Percentiles rank a stretch among this genome's conserved stretches.
Evolutionary conservation across 2,888 invertebrate species (phyloP).

Genomic region (Hypena proboscidalis): DNA sequence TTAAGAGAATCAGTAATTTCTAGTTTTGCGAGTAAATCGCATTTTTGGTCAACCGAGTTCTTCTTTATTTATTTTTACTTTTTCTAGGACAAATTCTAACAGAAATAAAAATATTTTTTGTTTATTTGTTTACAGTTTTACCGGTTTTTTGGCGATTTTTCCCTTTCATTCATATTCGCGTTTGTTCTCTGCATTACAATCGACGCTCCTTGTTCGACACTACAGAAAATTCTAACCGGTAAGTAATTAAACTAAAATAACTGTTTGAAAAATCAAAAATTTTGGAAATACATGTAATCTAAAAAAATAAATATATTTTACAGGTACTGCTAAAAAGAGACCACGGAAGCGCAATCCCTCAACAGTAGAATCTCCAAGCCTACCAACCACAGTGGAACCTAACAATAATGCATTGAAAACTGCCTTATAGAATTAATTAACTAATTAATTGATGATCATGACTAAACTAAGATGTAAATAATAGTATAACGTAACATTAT

Average conservation of each 20-base stretch:
- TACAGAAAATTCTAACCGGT: constrained; percentile 65
- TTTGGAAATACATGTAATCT: too few relatives aligned
- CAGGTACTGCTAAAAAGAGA: constrained; percentile 42
- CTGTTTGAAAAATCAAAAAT: too few relatives aligned
- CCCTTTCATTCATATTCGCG: constrained; percentile 51
- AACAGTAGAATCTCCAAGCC: too few relatives aligned
- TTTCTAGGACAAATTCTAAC: background rate
- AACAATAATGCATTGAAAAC: too few relatives aligned
- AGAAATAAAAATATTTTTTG: background rate
- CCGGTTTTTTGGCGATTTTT: constrained; percentile 54
- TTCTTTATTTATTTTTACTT: background rate
- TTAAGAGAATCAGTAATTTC: too few relatives aligned
- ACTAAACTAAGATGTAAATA: too few relatives aligned
- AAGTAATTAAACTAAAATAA: constrained; percentile 11
- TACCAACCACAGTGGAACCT: too few relatives aligned
- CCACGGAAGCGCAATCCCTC: too few relatives aligned
- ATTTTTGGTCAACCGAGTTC: background rate
- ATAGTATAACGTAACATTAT: too few relatives aligned
- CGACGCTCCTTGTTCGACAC: constrained; percentile 66
- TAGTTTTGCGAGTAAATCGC: too few relatives aligned
- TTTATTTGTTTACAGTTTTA: constrained; percentile 50
- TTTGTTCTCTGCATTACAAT: constrained; percentile 60
- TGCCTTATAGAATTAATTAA: too few relatives aligned
- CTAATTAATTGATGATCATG: too few relatives aligned
- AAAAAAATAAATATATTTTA: constrained; percentile 6